Evolutionary conservation across 1,140 invertebrate species (phyloP), one percentile per base, ranked within the genome.

Genomic region (Pantala flavescens): DNA sequence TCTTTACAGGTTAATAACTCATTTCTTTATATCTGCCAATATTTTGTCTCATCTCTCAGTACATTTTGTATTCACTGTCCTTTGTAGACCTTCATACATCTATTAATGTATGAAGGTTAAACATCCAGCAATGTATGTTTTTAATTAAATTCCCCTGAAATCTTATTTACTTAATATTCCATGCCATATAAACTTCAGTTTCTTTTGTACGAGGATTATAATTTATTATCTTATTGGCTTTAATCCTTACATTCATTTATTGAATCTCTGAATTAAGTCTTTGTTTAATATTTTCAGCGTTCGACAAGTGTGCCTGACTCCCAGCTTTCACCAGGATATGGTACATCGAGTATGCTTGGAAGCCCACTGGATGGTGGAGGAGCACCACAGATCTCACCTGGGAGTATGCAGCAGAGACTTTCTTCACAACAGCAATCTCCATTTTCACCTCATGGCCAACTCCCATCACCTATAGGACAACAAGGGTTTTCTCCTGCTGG

Each of bases 221-320:
- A n/a, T n/a, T n/a, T n/a, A n/a, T n/a, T n/a, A n/a, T n/a, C n/a
- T n/a, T n/a, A n/a, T n/a, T n/a, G n/a, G n/a, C n/a, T n/a, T n/a
- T n/a, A n/a, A n/a, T n/a, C n/a, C 28, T 36, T 36, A 5, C 28
- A 36, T 36, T 36, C 2, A 9, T 36, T 2, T 36, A 36, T 2
- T 36, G 28, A 5, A 5, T 36, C 28, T 36, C 28, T 36, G 28
- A 36, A 36, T 36, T 36, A 36, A 36, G 28, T 36, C 72, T 77
- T 70, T 75, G 76, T 76, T 75, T 75, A 24, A 71, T 14, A 74
- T 75, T 82, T 86, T 42, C 83, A 91, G 84, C 85, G 90, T 76
- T 89, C 86, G 28, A 79, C 86, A 42, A 91, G 87, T 82, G 85
- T 90, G 77, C 85, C 89, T 77, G 90, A 92, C 81, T 87, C 90